A percentile compares a stretch with the other conserved stretches of the same genome.
Conservation (phyloP, 2,888 invertebrate genomes). For the Lasioglossum leucozonium region DNA sequence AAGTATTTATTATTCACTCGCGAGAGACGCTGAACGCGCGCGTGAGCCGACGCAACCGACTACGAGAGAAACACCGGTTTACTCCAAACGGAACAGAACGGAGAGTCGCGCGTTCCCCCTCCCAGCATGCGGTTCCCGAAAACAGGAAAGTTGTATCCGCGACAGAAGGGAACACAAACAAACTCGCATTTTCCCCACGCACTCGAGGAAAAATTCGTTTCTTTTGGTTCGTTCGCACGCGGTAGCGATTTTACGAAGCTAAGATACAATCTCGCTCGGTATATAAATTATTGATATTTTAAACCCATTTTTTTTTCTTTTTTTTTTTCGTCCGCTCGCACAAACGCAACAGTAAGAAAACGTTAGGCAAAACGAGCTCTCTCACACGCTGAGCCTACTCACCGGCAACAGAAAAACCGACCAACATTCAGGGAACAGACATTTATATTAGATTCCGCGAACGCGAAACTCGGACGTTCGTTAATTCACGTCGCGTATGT, state of each 20-base stretch:
- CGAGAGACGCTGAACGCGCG: conserved; percentile 77
- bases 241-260: conserved; percentile 70
- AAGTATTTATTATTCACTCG: conserved; percentile 81
- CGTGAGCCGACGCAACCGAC: conserved; percentile 62
- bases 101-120: neutral
- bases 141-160: neutral
- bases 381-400: conserved; percentile 57
- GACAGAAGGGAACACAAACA: neutral
- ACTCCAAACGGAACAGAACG: conserved; percentile 4
- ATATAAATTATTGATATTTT: conserved; percentile 81
- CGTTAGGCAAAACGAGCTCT: conserved; percentile 72
- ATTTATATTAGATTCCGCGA: neutral
- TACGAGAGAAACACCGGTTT: conserved; percentile 44
- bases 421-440: conserved; percentile 7
- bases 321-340: conserved; percentile 66
- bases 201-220: conserved; percentile 7
- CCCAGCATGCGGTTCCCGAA: neutral
- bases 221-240: conserved; percentile 23
- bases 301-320: conserved; percentile 75
- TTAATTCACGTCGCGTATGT: neutral
- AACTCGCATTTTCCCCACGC: neutral
- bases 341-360: conserved; percentile 36
- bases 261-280: conserved; percentile 72
- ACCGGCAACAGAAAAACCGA: conserved; percentile 8
- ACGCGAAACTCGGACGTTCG: conserved; percentile 20